Evolutionary conservation across 2,888 invertebrate species (phyloP).

Genomic region (Petrolisthes cinctipes): DNA sequence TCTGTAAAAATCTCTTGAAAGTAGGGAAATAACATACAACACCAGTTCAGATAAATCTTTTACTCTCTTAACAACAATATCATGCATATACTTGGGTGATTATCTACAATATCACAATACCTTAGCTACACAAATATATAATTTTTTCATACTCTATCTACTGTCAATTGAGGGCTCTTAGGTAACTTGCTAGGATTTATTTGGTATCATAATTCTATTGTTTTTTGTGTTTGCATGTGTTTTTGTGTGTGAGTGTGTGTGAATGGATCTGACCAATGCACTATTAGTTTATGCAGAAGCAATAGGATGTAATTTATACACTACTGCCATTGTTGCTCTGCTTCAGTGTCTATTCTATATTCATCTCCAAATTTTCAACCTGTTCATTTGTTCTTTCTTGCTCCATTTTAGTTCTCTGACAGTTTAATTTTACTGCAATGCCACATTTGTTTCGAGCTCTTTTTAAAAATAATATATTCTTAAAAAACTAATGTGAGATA

Average conservation of each 20-base stretch:
- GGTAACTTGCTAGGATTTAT: not conserved
- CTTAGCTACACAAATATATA: constrained; percentile 56
- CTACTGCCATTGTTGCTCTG: not conserved
- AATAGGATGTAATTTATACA: constrained; percentile 12
- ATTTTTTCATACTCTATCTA: constrained; percentile 48
- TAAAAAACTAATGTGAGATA: constrained; percentile 3
- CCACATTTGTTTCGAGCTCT: too few relatives aligned
- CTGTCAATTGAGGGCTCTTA: not conserved
- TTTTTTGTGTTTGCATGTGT: not conserved
- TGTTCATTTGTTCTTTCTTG: too few relatives aligned
- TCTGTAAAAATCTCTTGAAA: too few relatives aligned
- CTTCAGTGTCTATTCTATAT: too few relatives aligned
- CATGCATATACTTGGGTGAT: constrained; percentile 58
- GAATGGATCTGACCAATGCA: constrained; percentile 1
- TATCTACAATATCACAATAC: constrained; percentile 62
- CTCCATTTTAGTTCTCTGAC: too few relatives aligned
- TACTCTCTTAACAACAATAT: constrained; percentile 61
- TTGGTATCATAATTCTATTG: constrained; percentile 8
- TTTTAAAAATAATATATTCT: too few relatives aligned
- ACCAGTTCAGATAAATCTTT: constrained; percentile 51
- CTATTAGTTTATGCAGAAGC: constrained; percentile 4
- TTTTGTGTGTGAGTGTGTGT: not conserved
- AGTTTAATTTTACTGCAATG: too few relatives aligned
- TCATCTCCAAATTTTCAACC: too few relatives aligned
- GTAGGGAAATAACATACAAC: not conserved